Base-by-base conservation (phyloP, 2,888 invertebrate genomes). In the Drosophila anceps region DNA sequence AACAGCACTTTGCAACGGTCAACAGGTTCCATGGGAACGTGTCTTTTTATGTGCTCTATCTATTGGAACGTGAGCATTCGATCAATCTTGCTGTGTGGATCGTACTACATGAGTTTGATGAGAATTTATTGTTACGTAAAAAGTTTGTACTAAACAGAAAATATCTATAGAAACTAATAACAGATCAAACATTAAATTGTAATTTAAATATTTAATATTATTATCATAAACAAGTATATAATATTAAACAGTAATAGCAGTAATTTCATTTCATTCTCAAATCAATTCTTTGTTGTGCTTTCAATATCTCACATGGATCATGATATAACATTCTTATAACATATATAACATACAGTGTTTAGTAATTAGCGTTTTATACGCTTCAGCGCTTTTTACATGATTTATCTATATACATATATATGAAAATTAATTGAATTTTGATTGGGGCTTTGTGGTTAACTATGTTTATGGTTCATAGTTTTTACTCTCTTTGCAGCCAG, bases 241-340 rank as follows among this genome's bases (percentile, higher is more conserved):
- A 37, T 4, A n/a, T 8, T n/a, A 39, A n/a, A 39, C 7, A 9
- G 7, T n/a, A n/a, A 3, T n/a, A 37, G 13, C 15, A 20, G 5
- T 9, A 46, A n/a, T n/a, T 48, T 4, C 4, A 48, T n/a, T 29
- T 0, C 5, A 48, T 10, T 46, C 27, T 31, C n/a, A 48, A 1
- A 12, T 18, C 12, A 18, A n/a, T n/a, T n/a, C n/a, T n/a, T n/a
- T n/a, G n/a, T n/a, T n/a, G n/a, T n/a, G 3, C 4, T 12, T 31
- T 48, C 8, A 8, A 18, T 18, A 7, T 20, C n/a, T 33, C 8
- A 0, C 10, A 10, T 18, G 1, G 7, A 9, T 35, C 18, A 44
- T 76, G 69, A 79, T 79, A 79, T 79, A 76, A 76, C 15, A 48
- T 51, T 64, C 44, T 48, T 51, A 20, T n/a, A 37, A 6, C 7